These are phyloP conservation scores for Axea sp. DNA, from an alignment of 2,888 invertebrate genomes.

Conservation along the genomic window DNA sequence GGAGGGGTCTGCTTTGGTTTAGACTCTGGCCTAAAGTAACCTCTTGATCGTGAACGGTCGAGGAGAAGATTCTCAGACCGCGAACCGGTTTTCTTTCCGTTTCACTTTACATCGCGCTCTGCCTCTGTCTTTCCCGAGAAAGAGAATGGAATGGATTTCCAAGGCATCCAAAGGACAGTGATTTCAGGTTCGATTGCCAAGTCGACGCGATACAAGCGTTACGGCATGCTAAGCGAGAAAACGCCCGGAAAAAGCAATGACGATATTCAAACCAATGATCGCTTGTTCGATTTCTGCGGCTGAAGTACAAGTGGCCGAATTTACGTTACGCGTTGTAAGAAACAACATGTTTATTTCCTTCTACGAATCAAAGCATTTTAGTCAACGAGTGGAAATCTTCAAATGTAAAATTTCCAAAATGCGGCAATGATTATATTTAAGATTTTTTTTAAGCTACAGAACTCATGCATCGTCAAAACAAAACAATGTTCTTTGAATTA, in stretches of 20 bases:
- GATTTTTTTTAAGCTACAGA: too few relatives aligned
- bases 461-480: too few relatives aligned
- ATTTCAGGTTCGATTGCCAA: constrained; percentile 50
- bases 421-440: too few relatives aligned
- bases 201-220: constrained; percentile 25
- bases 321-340: too few relatives aligned
- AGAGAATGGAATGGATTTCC: constrained; percentile 43
- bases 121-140: constrained; percentile 34
- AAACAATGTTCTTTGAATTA: too few relatives aligned
- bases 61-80: constrained; percentile 65
- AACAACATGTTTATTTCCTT: too few relatives aligned
- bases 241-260: constrained; percentile 3
- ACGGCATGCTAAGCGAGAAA: constrained; percentile 11
- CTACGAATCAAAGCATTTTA: too few relatives aligned
- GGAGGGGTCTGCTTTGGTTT: constrained; percentile 69
- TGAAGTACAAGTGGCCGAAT: too few relatives aligned
- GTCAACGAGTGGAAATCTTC: too few relatives aligned
- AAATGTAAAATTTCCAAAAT: too few relatives aligned
- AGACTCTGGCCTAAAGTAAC: constrained; percentile 76
- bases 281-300: too few relatives aligned
- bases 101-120: constrained; percentile 66
- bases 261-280: background rate
- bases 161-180: constrained; percentile 47
- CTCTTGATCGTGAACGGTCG: constrained; percentile 69
- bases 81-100: constrained; percentile 73